Percentiles rank a stretch among this genome's conserved stretches.
Conservation (phyloP, 2,797 vertebrate species). For the Emys orbicularis region DNA sequence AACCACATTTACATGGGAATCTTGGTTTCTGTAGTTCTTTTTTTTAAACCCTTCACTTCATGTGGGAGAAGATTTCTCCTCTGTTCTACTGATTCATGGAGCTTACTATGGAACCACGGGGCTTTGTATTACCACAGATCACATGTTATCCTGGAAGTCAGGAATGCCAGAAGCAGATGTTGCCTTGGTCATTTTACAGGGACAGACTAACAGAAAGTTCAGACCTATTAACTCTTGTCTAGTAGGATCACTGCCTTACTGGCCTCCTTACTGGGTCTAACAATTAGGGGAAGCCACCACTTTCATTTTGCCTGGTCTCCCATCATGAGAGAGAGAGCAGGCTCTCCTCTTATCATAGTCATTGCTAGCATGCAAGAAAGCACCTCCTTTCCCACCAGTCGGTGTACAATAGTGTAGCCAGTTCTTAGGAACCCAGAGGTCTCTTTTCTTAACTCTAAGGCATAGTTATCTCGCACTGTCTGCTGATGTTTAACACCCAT, state of each 20-base stretch:
- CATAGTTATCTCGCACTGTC: background rate
- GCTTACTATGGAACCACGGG: background rate
- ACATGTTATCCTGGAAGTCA: background rate
- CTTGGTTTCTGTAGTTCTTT: slow-evolving; percentile 1
- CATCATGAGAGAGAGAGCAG: background rate
- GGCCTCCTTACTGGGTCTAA: background rate
- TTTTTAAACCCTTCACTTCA: slow-evolving; percentile 32
- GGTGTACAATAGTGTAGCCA: background rate
- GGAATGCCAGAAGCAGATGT: background rate
- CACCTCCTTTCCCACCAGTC: background rate
- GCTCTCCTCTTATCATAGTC: background rate
- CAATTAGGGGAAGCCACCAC: background rate
- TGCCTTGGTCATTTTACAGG: background rate
- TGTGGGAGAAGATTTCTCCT: slow-evolving; percentile 25
- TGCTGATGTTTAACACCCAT: background rate
- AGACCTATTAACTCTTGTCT: background rate
- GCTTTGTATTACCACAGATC: background rate
- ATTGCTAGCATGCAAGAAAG: background rate
- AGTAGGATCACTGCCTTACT: background rate
- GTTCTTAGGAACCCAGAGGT: background rate
- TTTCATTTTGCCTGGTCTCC: slow-evolving; percentile 6
- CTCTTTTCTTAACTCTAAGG: background rate
- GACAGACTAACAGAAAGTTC: background rate
- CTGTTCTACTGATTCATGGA: background rate
- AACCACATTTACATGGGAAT: slow-evolving; percentile 32